A percentile compares a stretch with the other conserved stretches of the same genome.
Conservation (phyloP, 1,140 invertebrate species). For the Drosophila tropicalis region DNA sequence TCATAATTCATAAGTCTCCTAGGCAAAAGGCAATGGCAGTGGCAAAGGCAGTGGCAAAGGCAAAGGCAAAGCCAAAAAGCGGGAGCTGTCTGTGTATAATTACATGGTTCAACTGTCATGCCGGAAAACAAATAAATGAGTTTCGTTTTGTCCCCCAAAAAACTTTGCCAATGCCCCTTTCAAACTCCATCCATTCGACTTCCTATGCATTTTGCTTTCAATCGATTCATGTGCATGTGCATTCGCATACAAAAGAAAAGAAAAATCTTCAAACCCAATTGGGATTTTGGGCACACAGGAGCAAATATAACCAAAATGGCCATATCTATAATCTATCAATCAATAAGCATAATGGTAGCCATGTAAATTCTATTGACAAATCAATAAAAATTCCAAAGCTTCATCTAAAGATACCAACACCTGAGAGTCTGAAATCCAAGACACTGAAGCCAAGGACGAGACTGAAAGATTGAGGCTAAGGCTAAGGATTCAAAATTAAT, state of each 20-base stretch:
- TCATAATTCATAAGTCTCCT: slow-evolving; percentile 77
- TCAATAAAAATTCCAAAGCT: slow-evolving; percentile 48
- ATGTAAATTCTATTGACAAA: slow-evolving; percentile 15
- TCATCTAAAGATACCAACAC: slow-evolving; percentile 39
- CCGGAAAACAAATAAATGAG: slow-evolving; percentile 79
- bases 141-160: slow-evolving; percentile 51
- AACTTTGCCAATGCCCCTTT: slow-evolving; percentile 42
- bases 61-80: slow-evolving; percentile 3
- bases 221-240: neutral
- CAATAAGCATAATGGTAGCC: slow-evolving; percentile 31
- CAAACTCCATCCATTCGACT: no score
- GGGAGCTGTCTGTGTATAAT: slow-evolving; percentile 75
- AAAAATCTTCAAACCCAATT: neutral
- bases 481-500: slow-evolving; percentile 68
- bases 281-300: no score
- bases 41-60: slow-evolving; percentile 20
- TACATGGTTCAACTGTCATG: slow-evolving; percentile 80
- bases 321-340: slow-evolving; percentile 25
- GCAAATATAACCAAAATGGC: neutral
- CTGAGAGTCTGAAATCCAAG: slow-evolving; percentile 16
- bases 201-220: neutral
- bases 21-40: slow-evolving; percentile 15
- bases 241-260: neutral
- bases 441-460: neutral
- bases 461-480: neutral